Evolutionary conservation across 2,888 invertebrate species (phyloP).

Genomic region (Bombylius discolor): DNA sequence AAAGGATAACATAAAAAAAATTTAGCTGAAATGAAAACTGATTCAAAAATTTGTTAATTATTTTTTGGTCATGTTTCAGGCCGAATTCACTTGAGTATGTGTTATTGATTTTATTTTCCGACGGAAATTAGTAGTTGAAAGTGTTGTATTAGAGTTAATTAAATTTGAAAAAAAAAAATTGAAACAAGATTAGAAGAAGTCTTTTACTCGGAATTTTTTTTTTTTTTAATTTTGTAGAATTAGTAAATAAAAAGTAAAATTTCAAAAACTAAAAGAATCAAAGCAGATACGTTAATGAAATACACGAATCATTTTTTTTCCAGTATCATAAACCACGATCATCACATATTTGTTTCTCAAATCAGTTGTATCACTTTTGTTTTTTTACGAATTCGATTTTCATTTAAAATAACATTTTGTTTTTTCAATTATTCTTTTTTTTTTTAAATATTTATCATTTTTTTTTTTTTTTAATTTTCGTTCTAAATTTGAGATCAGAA

Average conservation of each 20-base stretch:
- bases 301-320: conserved; percentile 12
- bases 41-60: no score
- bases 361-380: conserved; percentile 33
- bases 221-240: no score
- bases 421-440: conserved; percentile 13
- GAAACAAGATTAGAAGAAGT: no score
- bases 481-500: conserved; percentile 36
- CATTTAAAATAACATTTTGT: conserved; percentile 14
- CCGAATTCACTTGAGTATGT: no score
- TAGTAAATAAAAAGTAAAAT: no score
- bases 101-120: no score
- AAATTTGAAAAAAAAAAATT: no score
- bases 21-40: no score
- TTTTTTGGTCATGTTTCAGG: no score
- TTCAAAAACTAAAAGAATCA: background rate
- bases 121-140: no score
- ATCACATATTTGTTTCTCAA: conserved; percentile 25
- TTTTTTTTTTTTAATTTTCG: conserved; percentile 7
- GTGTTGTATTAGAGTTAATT: no score
- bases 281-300: background rate
- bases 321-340: conserved; percentile 34
- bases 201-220: no score
- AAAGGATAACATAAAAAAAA: background rate
- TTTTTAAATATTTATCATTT: conserved; percentile 4
- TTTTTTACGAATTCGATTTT: conserved; percentile 1